Conservation (phyloP, 2,113 vertebrate species). For the Athene cunicularia region DNA sequence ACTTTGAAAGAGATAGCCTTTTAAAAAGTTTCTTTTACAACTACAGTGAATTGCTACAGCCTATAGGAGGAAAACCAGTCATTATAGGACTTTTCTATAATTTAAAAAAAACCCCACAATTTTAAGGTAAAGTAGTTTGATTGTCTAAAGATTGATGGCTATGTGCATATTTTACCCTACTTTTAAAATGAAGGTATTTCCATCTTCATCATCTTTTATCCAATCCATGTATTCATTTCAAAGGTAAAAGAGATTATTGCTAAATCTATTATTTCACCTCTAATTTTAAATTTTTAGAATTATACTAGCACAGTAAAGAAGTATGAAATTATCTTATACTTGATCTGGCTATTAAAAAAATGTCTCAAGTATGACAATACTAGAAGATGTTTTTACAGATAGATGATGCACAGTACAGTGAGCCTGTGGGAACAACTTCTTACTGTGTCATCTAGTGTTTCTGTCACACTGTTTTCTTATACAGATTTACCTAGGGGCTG, state of each 20-base stretch:
- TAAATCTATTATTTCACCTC: not conserved
- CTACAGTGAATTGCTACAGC: not conserved
- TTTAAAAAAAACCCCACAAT: accelerated
- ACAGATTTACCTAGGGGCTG: accelerated
- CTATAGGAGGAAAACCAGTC: not conserved
- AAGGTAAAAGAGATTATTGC: not conserved
- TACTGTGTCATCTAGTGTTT: not conserved
- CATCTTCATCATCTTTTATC: not conserved
- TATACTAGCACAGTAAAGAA: not conserved
- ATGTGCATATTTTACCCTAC: not conserved
- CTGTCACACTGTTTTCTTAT: not conserved
- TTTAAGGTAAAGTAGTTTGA: not conserved
- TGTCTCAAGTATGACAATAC: accelerated
- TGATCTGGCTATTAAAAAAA: not conserved
- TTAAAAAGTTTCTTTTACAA: not conserved
- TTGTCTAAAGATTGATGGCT: not conserved
- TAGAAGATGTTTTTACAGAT: not conserved
- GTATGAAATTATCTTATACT: not conserved
- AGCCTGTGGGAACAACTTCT: not conserved
- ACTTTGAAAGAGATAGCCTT: not conserved
- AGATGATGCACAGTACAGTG: too few relatives aligned
- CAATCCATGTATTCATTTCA: not conserved
- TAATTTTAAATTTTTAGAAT: not conserved
- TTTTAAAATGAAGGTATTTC: not conserved
- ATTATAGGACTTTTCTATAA: not conserved